phyloP scores from a whole-genome alignment of 2,888 invertebrate genomes.

The Nowickia ferox region DNA sequence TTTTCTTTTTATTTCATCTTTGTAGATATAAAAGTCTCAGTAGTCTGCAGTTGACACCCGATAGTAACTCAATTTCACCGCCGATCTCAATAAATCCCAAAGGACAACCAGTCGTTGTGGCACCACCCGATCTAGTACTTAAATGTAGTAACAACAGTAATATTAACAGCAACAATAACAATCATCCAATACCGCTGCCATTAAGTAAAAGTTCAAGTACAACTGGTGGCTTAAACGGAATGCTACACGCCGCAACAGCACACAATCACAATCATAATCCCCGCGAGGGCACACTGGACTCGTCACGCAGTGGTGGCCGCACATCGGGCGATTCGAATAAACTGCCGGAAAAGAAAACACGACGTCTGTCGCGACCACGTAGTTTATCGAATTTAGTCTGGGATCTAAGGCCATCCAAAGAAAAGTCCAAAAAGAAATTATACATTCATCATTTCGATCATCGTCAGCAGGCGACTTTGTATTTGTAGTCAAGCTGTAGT shows the following conservation, averaged over 20 bases:
- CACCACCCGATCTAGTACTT: slow-evolving; percentile 79
- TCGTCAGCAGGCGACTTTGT: slow-evolving; percentile 83
- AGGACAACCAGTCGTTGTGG: slow-evolving; percentile 76
- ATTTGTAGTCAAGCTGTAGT: slow-evolving; percentile 79
- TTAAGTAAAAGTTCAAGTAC: slow-evolving; percentile 79
- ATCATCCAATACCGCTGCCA: slow-evolving; percentile 73
- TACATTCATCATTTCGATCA: slow-evolving; percentile 83
- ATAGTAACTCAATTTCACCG: slow-evolving; percentile 81
- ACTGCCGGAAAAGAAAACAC: slow-evolving; percentile 91
- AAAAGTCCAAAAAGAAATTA: slow-evolving; percentile 83
- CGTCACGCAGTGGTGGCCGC: slow-evolving; percentile 93
- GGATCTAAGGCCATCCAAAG: slow-evolving; percentile 86
- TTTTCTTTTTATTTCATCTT: slow-evolving; percentile 15
- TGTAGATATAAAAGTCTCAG: slow-evolving; percentile 83
- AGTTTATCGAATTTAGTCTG: slow-evolving; percentile 94
- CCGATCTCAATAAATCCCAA: slow-evolving; percentile 83
- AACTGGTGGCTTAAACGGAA: slow-evolving; percentile 78
- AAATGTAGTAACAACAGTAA: slow-evolving; percentile 80
- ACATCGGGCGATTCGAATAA: slow-evolving; percentile 93
- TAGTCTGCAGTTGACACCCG: slow-evolving; percentile 83
- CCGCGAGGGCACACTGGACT: slow-evolving; percentile 92
- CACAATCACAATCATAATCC: slow-evolving; percentile 77
- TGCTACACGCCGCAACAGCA: slow-evolving; percentile 53
- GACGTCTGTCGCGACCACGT: slow-evolving; percentile 91
- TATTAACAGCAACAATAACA: slow-evolving; percentile 77